Evolutionary conservation across 92 coral and sea anemone genomes (phyloP).

Genomic region (Porites lobata): DNA sequence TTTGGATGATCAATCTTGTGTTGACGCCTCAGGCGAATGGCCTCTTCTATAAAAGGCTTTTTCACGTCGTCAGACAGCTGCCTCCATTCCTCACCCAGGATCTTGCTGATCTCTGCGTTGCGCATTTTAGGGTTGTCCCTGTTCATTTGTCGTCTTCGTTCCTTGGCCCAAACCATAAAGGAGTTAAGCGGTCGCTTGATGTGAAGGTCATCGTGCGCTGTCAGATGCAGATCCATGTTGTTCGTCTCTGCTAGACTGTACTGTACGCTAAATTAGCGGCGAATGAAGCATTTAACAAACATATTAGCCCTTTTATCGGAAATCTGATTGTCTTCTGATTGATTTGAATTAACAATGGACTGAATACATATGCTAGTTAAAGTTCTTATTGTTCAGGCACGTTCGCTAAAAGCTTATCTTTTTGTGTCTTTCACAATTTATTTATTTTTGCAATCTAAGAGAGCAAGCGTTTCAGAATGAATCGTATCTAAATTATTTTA

Average conservation of each 20-base stretch:
- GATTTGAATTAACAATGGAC: conserved; percentile 49
- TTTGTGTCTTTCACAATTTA: conserved; percentile 18
- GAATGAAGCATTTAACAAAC: conserved; percentile 41
- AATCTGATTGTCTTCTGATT: conserved; percentile 40
- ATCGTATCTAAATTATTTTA: conserved; percentile 16
- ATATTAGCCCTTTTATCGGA: conserved; percentile 56
- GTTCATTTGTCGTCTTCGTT: conserved; percentile 82
- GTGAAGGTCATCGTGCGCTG: conserved; percentile 63
- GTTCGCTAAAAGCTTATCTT: conserved; percentile 23
- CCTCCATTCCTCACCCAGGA: conserved; percentile 91
- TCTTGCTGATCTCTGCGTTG: conserved; percentile 93
- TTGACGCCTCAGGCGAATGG: conserved; percentile 82
- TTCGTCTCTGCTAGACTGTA: conserved; percentile 20
- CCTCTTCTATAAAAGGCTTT: conserved; percentile 89
- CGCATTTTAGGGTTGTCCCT: conserved; percentile 93
- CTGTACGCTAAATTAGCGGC: conserved; percentile 17
- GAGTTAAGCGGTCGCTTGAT: conserved; percentile 93
- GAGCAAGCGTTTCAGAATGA: not conserved
- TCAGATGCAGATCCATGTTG: conserved; percentile 32
- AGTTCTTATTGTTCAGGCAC: conserved; percentile 36
- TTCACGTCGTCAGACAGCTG: conserved; percentile 83
- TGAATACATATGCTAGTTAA: conserved; percentile 53
- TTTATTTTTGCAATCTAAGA: conserved; percentile 8
- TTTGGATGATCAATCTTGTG: conserved; percentile 92
- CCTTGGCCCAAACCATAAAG: conserved; percentile 97